Conservation (phyloP, 2,113 vertebrate species). For the Heloderma charlesbogerti region DNA sequence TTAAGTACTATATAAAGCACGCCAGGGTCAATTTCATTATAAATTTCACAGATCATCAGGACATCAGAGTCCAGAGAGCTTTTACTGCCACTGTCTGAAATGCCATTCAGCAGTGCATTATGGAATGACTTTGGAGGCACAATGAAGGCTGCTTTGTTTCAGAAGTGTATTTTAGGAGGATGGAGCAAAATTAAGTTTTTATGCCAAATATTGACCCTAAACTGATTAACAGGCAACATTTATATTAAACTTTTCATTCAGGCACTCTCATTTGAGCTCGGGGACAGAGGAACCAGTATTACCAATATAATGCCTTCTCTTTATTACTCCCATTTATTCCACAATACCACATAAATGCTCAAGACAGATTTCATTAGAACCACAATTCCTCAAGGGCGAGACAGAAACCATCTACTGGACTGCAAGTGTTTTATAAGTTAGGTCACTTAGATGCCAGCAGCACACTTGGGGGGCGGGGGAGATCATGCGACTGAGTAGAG, state of each 20-base stretch:
- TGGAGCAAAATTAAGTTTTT: neutral
- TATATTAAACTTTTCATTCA: neutral
- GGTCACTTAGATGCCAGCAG: neutral
- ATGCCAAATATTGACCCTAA: neutral
- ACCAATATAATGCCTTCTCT: neutral
- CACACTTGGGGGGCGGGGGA: neutral
- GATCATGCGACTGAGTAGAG: neutral
- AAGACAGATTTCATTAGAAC: conserved; percentile 14
- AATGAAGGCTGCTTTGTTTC: neutral
- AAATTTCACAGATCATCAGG: neutral
- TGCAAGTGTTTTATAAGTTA: neutral
- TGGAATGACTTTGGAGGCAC: too few relatives aligned
- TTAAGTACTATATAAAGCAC: neutral
- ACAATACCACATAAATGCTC: neutral
- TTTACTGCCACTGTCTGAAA: neutral
- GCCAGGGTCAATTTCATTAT: neutral
- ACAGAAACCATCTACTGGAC: neutral
- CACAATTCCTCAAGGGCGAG: neutral
- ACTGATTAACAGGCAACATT: neutral
- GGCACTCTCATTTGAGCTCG: neutral
- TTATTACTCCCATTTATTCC: neutral
- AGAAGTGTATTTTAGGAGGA: neutral
- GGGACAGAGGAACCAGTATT: neutral
- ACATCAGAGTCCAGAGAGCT: neutral
- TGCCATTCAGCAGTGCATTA: neutral